Evolutionary conservation across 2,888 invertebrate species (phyloP).

Genomic region (Sarcophaga rosellei): DNA sequence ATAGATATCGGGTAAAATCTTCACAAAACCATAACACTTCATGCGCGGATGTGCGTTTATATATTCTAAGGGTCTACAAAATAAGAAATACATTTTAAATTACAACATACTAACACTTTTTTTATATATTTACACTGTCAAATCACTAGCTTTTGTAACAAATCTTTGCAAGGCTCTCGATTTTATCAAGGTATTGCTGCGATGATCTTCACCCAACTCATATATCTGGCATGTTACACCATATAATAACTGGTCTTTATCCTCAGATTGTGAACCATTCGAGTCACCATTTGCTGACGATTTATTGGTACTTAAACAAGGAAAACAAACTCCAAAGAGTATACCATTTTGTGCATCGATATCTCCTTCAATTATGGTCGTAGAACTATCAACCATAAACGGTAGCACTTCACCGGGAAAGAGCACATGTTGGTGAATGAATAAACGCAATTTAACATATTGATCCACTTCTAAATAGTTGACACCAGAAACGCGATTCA

Average conservation of each 20-base stretch:
- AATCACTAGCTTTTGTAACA: slow-evolving; percentile 77
- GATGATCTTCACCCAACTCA: slow-evolving; percentile 78
- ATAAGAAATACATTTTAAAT: not conserved
- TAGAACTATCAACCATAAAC: slow-evolving; percentile 83
- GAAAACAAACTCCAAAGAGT: slow-evolving; percentile 80
- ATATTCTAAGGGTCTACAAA: slow-evolving; percentile 75
- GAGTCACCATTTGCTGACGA: slow-evolving; percentile 58
- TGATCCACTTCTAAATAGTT: slow-evolving; percentile 84
- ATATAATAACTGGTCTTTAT: slow-evolving; percentile 71
- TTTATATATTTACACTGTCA: slow-evolving; percentile 74
- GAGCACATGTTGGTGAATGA: slow-evolving; percentile 84
- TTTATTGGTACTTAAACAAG: slow-evolving; percentile 72
- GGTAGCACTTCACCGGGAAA: slow-evolving; percentile 92
- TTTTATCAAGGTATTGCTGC: slow-evolving; percentile 83
- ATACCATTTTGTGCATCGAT: slow-evolving; percentile 77
- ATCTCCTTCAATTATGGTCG: slow-evolving; percentile 76
- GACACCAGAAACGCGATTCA: slow-evolving; percentile 86
- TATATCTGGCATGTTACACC: slow-evolving; percentile 81
- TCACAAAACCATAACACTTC: slow-evolving; percentile 84
- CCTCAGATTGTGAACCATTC: slow-evolving; percentile 14
- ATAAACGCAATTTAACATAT: slow-evolving; percentile 83
- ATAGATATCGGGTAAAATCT: slow-evolving; percentile 86
- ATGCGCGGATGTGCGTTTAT: slow-evolving; percentile 77
- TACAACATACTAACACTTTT: too few relatives aligned
- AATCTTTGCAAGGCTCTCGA: slow-evolving; percentile 91